Conservation (phyloP, 2,888 invertebrate species). For the Bellardia pandia region DNA sequence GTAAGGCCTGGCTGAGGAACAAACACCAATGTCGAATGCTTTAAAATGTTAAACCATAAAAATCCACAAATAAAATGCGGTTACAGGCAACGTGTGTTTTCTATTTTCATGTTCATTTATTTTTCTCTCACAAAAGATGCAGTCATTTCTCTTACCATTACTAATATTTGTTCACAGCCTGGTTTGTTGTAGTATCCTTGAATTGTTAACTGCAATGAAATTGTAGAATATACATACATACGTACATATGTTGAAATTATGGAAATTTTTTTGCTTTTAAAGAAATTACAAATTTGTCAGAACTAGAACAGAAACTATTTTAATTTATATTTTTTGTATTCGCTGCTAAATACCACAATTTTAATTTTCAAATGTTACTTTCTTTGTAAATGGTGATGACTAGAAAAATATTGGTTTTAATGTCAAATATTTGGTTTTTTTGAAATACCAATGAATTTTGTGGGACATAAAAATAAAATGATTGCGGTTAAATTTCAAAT, state of each 20-base stretch:
- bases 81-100: conserved; percentile 34
- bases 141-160: conserved; percentile 36
- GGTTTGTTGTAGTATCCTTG: conserved; percentile 17
- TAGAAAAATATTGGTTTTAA: neutral
- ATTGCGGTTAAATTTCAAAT: neutral
- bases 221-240: neutral
- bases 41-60: neutral
- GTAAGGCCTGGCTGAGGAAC: neutral
- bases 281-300: neutral
- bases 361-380: neutral
- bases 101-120: neutral
- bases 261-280: conserved; percentile 8
- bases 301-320: conserved; percentile 2
- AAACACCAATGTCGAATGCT: neutral
- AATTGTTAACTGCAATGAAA: conserved; percentile 31
- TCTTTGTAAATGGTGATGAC: no score
- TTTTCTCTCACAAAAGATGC: neutral
- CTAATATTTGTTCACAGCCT: neutral
- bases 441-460: neutral
- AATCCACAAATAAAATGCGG: conserved; percentile 33
- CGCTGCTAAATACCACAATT: neutral
- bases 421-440: neutral
- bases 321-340: neutral
- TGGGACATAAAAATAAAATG: neutral
- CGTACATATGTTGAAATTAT: neutral